phyloP scores from a whole-genome alignment of 2,797 vertebrate species.

The Ataeniobius toweri region DNA sequence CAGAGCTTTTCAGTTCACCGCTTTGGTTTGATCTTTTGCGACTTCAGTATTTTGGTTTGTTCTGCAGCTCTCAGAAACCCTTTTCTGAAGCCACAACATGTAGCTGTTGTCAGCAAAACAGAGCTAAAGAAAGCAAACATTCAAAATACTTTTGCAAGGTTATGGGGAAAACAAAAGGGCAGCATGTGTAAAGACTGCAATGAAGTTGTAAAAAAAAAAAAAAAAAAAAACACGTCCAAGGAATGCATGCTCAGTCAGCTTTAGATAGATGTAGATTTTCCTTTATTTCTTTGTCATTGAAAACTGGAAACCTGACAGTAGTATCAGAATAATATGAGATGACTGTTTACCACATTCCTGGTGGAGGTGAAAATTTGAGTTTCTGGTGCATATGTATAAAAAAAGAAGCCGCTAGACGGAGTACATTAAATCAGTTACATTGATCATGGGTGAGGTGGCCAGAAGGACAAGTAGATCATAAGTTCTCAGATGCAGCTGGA shows the following conservation, averaged over 20 bases:
- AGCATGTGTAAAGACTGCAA: background rate
- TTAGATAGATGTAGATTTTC: background rate
- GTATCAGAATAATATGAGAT: background rate
- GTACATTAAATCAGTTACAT: slow-evolving; percentile 5
- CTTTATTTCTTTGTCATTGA: background rate
- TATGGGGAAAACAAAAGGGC: background rate
- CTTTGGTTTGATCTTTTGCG: slow-evolving; percentile 5
- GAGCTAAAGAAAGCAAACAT: background rate
- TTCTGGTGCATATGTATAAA: slow-evolving; percentile 2
- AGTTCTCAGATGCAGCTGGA: background rate
- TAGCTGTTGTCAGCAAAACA: slow-evolving; percentile 1
- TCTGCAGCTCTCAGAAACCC: background rate
- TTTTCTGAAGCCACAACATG: background rate
- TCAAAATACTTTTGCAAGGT: background rate
- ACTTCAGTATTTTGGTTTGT: slow-evolving; percentile 7
- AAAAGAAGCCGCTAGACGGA: background rate
- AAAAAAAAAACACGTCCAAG: background rate
- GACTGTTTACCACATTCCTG: background rate
- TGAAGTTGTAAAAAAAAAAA: background rate
- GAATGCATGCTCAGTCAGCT: background rate
- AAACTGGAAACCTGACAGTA: background rate
- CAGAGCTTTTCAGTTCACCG: background rate
- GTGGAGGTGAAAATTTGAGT: background rate
- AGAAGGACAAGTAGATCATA: background rate
- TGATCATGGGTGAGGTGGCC: background rate